Evolutionary conservation across 2,113 vertebrate species (phyloP), one percentile per base, ranked within the genome.

Genomic region (Oreocharis arfaki): DNA sequence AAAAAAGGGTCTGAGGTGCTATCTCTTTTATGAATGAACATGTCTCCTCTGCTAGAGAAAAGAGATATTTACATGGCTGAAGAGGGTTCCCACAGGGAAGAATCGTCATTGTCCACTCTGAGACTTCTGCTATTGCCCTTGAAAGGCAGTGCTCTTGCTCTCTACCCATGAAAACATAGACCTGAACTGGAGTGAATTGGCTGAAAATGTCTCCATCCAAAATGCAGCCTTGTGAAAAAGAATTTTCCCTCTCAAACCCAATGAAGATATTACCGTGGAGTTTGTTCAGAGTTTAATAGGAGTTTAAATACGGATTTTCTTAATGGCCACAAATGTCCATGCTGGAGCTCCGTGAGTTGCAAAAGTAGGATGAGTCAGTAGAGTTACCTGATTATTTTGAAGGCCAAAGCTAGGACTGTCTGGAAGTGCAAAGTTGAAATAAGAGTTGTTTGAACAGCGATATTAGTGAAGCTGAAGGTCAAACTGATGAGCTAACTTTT

Each of bases 201-300:
- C 39, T 4, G 7, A 24, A 52, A 63, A 44, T 10, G 10, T 35
- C 17, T 49, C 32, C 20, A 37, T 33, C 42, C 32, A 42, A 41
- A 88, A 56, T 16, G 5, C 3, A 84, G 6, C 16, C 65, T 74
- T 6, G 26, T 60, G 8, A 37, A 73, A 67, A 63, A 50, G 57
- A 21, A 17, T 11, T 5, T 5, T 41, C 13, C 21, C 6, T 61
- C 16, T 22, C 37, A 3, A 91, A 70, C 9, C 3, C 3, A 0
- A 6, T 16, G 7, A 16, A 81, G 78, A 47, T 17, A 23, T 42
- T 16, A 9, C 7, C 11, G 11, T 2, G 15, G 42, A 65, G 9
- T 47, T 83, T 24, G 2, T 24, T 67, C 50, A n/a, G 33, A 64
- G n/a, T 2, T 57, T 20, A 63, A n/a, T 5, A 49, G 9, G 7